Base-by-base conservation (phyloP, 2,797 vertebrate species). In the Manis javanica region DNA sequence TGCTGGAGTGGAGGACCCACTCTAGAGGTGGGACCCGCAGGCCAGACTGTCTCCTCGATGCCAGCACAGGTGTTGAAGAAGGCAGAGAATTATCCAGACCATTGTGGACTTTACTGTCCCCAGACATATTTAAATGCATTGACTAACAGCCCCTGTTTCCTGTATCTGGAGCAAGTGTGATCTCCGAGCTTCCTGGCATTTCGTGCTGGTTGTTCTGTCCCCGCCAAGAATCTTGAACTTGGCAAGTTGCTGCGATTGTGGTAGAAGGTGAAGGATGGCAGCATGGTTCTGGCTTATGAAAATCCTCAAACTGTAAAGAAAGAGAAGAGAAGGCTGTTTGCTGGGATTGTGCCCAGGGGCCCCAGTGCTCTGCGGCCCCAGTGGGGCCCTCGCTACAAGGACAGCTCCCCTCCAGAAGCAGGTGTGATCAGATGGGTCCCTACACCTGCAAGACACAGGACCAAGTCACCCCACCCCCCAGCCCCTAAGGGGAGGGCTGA, bases 261-360 rank as follows among this genome's bases (percentile, higher is more conserved):
- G 64, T 8, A 18, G 42, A n/a, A 66, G 66, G 79, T 3, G 7
- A 82, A 26, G 57, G 59, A 39, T 57, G 87, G 90, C 18, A 59
- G 68, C 51, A 61, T 7, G 39, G 24, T 24, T 61, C 61, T 78
- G 37, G 71, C 75, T 53, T 11, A n/a, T 49, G 69, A 53, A 71
- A 24, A 21, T 49, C 29, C 57, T 91, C 72, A 78, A 16, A 59
- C 94, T 92, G n/a, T 9, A 68, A 75, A 55, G 77, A 63, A 61
- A 72, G 78, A 86, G 42, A 81, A 29, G n/a, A 24, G 31, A 81
- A 49, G 55, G 42, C 24, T 24, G 42, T 37, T 46, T 72, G n/a
- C 55, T 1, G 39, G 42, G 29, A 26, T 49, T 2, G 1, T 51
- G 42, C 31, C 7, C 5, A 7, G 31, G 29, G 19, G 15, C 21